Evolutionary conservation across 2,888 invertebrate species (phyloP).

Genomic region (Miltochrista miniata): DNA sequence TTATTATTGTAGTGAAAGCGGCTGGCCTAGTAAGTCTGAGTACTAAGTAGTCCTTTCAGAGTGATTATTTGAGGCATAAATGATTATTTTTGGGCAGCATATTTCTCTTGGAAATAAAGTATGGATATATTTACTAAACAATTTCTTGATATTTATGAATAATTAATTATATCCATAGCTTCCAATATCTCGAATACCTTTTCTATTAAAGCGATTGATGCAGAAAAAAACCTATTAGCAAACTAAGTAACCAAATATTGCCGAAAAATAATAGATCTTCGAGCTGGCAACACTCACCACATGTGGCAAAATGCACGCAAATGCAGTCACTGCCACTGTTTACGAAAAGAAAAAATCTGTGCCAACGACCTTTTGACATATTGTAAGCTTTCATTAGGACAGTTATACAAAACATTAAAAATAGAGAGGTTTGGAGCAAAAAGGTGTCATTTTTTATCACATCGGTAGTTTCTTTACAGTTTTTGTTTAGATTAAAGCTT

Average conservation of each 20-base stretch:
- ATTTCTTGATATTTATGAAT: too few species aligned
- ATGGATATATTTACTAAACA: too few species aligned
- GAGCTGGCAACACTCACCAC: slow-evolving; percentile 34
- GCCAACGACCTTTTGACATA: slow-evolving; percentile 39
- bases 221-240: background rate
- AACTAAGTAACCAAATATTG: background rate
- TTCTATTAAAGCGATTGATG: too few species aligned
- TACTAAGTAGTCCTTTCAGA: too few species aligned
- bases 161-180: too few species aligned
- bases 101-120: too few species aligned
- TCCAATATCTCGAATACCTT: too few species aligned
- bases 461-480: background rate
- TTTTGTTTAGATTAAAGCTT: background rate
- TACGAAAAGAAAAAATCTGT: slow-evolving; percentile 38
- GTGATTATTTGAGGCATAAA: too few species aligned
- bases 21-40: too few species aligned
- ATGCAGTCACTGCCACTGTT: slow-evolving; percentile 45
- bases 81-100: too few species aligned
- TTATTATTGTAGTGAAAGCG: background rate
- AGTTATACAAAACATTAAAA: slow-evolving; percentile 14
- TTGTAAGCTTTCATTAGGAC: slow-evolving; percentile 26
- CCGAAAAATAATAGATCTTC: background rate
- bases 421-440: slow-evolving; percentile 7
- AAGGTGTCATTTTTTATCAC: slow-evolving; percentile 7
- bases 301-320: slow-evolving; percentile 62